Conservation (phyloP, 2,113 vertebrate genomes). For the Gopherus flavomarginatus region DNA sequence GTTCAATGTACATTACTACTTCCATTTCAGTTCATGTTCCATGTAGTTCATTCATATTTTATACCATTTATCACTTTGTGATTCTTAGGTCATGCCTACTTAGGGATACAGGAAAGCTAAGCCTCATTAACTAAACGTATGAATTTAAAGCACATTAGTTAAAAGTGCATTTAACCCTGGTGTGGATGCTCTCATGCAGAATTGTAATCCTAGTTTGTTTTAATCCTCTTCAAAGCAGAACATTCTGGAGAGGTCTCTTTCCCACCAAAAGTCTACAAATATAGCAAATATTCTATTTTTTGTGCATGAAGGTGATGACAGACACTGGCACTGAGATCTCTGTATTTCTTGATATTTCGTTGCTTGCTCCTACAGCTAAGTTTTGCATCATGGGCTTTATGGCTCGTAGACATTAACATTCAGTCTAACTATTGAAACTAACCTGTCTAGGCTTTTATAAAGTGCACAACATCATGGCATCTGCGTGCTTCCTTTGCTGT, state of each 20-base stretch:
- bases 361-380: neutral
- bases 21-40: neutral
- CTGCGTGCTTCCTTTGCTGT: neutral
- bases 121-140: neutral
- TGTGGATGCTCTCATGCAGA: neutral
- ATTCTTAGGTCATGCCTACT: neutral
- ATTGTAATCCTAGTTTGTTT: neutral
- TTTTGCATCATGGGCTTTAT: neutral
- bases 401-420: neutral
- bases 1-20: neutral
- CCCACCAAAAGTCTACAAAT: neutral
- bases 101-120: neutral
- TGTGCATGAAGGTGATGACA: neutral
- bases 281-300: neutral
- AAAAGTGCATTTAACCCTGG: neutral
- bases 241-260: neutral
- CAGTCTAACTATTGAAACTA: neutral
- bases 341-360: neutral
- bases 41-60: neutral
- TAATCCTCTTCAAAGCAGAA: neutral
- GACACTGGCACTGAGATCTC: neutral
- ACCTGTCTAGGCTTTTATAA: neutral
- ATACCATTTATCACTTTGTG: neutral
- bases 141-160: neutral
- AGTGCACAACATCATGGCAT: neutral